Evolutionary conservation across 2,888 invertebrate species (phyloP), one percentile per base, ranked within the genome.

Genomic region (Marasmarcha lunaedactyla): DNA sequence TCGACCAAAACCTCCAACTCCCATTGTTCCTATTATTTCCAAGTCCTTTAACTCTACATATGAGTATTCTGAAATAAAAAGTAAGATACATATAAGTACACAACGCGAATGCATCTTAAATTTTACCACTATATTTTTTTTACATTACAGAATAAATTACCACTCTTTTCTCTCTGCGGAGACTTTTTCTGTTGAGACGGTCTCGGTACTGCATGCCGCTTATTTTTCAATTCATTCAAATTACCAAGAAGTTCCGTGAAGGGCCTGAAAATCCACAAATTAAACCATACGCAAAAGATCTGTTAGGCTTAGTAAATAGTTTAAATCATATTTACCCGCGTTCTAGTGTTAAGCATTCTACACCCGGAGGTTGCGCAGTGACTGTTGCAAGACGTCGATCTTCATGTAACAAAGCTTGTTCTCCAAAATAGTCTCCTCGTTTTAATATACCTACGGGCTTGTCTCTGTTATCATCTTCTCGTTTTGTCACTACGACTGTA

Each of bases 1-100:
- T 1, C 95, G 86, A 0, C 96, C 96, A 60, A 96, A 96, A 1
- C 96, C 97, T 3, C 97, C 97, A 10, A 96, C 92, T 1, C 97
- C 97, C 49, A 97, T 84, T 0, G 95, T 96, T 14, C 92, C 92
- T 12, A 94, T 84, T 43, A 90, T 88, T 54, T 92, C 91, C 49
- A 98, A 78, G 55, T 97, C 93, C 15, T 87, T 86, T 36, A 97
- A 73, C 41, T 89, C 85, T 15, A 97, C 85, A 45, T 88, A 86
- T 15, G 87, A 86, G 61, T 89, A 89, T 57, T 90, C 90, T 73
- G 66, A 47, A 42, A 51, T 36, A 41, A 41, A 11, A 38, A 39
- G 12, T 15, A 36, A 4, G 30, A 11, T 10, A 9, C 9, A 25
- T 6, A 25, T 9, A 6, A 25, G 5, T 5, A 25, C 25, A 25